Conservation (phyloP, 2,797 vertebrate species). For the Emys orbicularis region DNA sequence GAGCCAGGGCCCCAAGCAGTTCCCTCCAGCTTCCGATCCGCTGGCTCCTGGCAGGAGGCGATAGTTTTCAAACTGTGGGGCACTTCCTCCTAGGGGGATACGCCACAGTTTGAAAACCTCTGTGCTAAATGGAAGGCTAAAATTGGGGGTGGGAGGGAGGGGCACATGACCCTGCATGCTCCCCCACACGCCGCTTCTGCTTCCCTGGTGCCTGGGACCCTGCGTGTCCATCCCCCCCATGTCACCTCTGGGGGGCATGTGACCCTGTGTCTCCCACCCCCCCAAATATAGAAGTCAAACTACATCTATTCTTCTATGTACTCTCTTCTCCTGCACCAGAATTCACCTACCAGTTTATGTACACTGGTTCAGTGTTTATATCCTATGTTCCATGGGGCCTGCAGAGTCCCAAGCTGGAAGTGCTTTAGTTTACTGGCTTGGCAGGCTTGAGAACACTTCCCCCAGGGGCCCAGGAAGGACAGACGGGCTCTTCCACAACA, state of each 20-base stretch:
- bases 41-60: background rate
- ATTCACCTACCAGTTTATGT: too few relatives aligned
- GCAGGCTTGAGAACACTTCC: background rate
- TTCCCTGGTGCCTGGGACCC: background rate
- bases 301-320: too few relatives aligned
- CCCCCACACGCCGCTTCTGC: too few relatives aligned
- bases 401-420: background rate
- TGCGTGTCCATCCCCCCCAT: too few relatives aligned
- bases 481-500: background rate
- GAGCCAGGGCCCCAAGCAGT: background rate
- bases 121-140: background rate
- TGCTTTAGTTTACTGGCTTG: background rate
- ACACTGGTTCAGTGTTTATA: too few relatives aligned
- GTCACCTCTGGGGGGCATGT: too few relatives aligned
- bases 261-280: too few relatives aligned
- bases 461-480: background rate
- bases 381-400: too few relatives aligned
- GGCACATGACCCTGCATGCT: too few relatives aligned
- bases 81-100: too few relatives aligned
- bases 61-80: background rate
- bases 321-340: background rate
- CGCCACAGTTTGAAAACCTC: background rate
- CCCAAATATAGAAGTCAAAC: too few relatives aligned
- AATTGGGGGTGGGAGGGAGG: background rate
- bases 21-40: background rate